Evolutionary conservation across 2,888 invertebrate species (phyloP).

Genomic region (Melanotus villosus): DNA sequence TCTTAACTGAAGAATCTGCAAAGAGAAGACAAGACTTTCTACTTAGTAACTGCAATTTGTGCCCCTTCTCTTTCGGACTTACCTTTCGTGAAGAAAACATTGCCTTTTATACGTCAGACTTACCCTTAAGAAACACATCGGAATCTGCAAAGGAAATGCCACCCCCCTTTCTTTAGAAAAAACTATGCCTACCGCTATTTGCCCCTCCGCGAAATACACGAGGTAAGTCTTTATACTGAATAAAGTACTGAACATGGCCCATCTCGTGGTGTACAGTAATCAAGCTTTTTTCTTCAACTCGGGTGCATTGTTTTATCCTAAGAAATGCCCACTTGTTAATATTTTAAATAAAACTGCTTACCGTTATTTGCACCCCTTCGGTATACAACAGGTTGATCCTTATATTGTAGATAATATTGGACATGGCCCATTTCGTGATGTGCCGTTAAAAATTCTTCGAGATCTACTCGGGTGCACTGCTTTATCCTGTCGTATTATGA

Average conservation of each 20-base stretch:
- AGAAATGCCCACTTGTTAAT: slow-evolving; percentile 56
- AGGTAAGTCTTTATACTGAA: slow-evolving; percentile 78
- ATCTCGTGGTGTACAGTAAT: slow-evolving; percentile 93
- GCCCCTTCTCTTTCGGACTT: too few relatives aligned
- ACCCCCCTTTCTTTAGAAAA: background rate
- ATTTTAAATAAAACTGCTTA: slow-evolving; percentile 72
- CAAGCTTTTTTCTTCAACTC: slow-evolving; percentile 87
- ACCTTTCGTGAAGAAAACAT: background rate
- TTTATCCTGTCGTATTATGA: slow-evolving; percentile 75
- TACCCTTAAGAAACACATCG: background rate
- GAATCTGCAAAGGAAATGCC: background rate
- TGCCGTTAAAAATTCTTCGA: slow-evolving; percentile 76
- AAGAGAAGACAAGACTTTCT: too few relatives aligned
- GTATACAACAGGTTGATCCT: slow-evolving; percentile 79
- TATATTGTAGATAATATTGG: slow-evolving; percentile 83
- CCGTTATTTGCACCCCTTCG: slow-evolving; percentile 65
- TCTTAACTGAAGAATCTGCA: too few relatives aligned
- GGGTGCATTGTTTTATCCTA: slow-evolving; percentile 91
- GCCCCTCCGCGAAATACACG: slow-evolving; percentile 92
- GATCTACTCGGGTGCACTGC: slow-evolving; percentile 79
- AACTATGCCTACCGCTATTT: slow-evolving; percentile 80
- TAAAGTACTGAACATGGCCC: slow-evolving; percentile 92
- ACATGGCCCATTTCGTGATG: slow-evolving; percentile 90
- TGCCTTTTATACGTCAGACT: background rate
- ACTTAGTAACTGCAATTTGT: too few relatives aligned